Percentiles rank a stretch among this genome's conserved stretches.
phyloP scores from a whole-genome alignment of 2,797 vertebrate genomes.

The Sandelia bainsii region DNA sequence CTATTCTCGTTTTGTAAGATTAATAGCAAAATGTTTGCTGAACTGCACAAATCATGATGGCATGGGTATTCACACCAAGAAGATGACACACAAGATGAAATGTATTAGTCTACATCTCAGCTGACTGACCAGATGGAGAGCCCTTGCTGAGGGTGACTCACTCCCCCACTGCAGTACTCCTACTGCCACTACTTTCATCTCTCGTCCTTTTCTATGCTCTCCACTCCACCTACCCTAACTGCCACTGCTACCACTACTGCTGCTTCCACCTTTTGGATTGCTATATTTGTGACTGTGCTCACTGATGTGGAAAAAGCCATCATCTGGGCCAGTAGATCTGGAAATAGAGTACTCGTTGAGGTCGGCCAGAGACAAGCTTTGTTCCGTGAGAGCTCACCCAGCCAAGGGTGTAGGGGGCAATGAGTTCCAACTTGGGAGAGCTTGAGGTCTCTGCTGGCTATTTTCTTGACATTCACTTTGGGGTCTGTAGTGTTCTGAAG shows the following conservation, averaged over 20 bases:
- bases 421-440: conserved; percentile 74
- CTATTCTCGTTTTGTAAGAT: conserved; percentile 44
- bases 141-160: conserved; percentile 79
- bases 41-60: conserved; percentile 39
- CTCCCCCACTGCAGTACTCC: conserved; percentile 61
- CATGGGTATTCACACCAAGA: conserved; percentile 51
- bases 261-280: conserved; percentile 79
- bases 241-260: conserved; percentile 50
- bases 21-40: conserved; percentile 59
- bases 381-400: conserved; percentile 67
- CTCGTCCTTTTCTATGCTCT: conserved; percentile 59
- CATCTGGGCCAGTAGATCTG: conserved; percentile 88
- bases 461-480: conserved; percentile 69
- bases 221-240: conserved; percentile 57
- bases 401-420: conserved; percentile 74
- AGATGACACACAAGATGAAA: conserved; percentile 64
- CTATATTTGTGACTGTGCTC: conserved; percentile 85
- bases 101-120: conserved; percentile 63
- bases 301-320: conserved; percentile 89
- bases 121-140: conserved; percentile 75
- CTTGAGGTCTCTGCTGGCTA: conserved; percentile 70
- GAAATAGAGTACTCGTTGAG: conserved; percentile 85
- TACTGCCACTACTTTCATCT: conserved; percentile 63
- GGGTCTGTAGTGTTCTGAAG: conserved; percentile 46
- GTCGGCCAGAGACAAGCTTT: conserved; percentile 77